phyloP scores from a whole-genome alignment of 1,140 invertebrate species.

The Listronotus bonariensis region DNA sequence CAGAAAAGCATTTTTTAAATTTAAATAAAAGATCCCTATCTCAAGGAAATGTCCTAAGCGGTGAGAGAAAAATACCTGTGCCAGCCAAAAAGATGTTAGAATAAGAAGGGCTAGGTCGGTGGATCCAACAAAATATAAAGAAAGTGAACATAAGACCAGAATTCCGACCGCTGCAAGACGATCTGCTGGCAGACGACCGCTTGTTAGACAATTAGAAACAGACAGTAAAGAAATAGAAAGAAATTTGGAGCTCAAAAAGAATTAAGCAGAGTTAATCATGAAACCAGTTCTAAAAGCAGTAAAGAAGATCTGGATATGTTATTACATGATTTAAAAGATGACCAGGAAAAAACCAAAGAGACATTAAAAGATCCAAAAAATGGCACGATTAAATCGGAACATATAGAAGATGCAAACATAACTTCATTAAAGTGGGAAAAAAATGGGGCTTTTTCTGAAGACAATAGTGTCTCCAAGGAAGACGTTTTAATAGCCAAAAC shows the following conservation, averaged over 20 bases:
- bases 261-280: not conserved
- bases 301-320: constrained; percentile 2
- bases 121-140: constrained; percentile 5
- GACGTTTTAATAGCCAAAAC: constrained; percentile 9
- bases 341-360: not conserved
- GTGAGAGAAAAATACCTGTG: not conserved
- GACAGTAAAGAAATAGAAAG: constrained; percentile 25
- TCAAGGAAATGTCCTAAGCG: constrained; percentile 3
- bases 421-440: not conserved
- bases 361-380: not conserved
- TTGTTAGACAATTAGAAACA: constrained; percentile 22
- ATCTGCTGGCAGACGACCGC: constrained; percentile 24
- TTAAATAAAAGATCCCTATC: constrained; percentile 5
- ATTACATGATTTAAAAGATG: not conserved
- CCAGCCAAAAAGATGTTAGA: not conserved
- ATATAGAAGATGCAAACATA: not conserved
- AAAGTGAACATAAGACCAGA: constrained; percentile 6
- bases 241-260: constrained; percentile 11
- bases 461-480: not conserved
- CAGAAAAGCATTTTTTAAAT: too few relatives aligned
- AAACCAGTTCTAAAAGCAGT: not conserved
- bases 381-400: not conserved
- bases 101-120: constrained; percentile 24
- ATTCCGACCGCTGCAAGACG: constrained; percentile 18
- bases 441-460: too few relatives aligned